A percentile compares a stretch with the other conserved stretches of the same genome.
These are phyloP conservation scores for Nixonia krombeini DNA, from an alignment of 1,140 invertebrate genomes.

Conservation along the genomic window DNA sequence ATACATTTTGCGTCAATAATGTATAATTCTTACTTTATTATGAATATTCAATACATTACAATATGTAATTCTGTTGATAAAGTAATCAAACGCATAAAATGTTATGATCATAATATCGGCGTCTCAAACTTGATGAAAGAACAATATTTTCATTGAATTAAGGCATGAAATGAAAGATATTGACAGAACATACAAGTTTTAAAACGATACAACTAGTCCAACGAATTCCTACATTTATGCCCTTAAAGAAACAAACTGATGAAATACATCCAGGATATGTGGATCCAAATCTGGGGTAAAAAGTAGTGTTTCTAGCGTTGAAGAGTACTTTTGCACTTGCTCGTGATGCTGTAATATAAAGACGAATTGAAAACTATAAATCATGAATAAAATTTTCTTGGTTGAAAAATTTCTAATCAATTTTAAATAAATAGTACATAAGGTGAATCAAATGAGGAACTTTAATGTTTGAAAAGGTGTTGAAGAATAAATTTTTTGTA, in stretches of 20 bases:
- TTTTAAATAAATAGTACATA: too few relatives aligned
- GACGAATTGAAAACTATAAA: background rate
- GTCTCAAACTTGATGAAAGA: too few relatives aligned
- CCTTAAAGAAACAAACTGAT: slow-evolving; percentile 91
- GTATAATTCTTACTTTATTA: too few relatives aligned
- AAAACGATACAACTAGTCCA: background rate
- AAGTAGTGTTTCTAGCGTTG: slow-evolving; percentile 92
- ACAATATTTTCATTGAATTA: too few relatives aligned
- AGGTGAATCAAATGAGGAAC: too few relatives aligned
- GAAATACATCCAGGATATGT: slow-evolving; percentile 97
- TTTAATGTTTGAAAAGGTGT: too few relatives aligned
- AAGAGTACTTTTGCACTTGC: slow-evolving; percentile 97
- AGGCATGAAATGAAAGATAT: slow-evolving; percentile 9
- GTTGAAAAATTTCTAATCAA: background rate
- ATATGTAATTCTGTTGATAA: too few relatives aligned
- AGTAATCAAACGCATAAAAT: too few relatives aligned
- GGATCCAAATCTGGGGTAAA: slow-evolving; percentile 97
- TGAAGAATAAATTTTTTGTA: too few relatives aligned
- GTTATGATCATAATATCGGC: too few relatives aligned
- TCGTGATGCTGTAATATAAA: slow-evolving; percentile 87
- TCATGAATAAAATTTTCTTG: slow-evolving; percentile 21
- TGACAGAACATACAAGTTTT: background rate
- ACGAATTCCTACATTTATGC: slow-evolving; percentile 64
- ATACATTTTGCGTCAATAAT: too few relatives aligned
- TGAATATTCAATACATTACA: too few relatives aligned